Conservation (phyloP, 1,140 invertebrate species). For the Colletes latitarsis region DNA sequence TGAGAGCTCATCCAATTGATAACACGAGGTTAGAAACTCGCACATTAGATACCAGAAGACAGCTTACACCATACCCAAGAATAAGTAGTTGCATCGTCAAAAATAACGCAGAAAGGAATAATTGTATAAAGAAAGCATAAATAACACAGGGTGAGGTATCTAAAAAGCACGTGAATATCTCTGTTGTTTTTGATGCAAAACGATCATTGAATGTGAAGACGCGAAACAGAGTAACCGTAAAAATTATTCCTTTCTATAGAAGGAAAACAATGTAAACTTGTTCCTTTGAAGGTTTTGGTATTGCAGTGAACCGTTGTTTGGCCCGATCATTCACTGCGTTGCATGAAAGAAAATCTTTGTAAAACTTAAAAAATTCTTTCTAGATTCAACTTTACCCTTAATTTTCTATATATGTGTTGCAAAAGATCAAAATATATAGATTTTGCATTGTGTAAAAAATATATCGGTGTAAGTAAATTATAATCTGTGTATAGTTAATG, state of each 20-base stretch:
- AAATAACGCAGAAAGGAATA: not conserved
- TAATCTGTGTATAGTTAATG: too few species aligned
- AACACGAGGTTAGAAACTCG: not conserved
- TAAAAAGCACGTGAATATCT: not conserved
- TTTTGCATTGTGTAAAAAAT: not conserved
- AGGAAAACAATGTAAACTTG: not conserved
- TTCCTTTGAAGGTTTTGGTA: not conserved
- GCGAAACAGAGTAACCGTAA: not conserved
- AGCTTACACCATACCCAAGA: slow-evolving; percentile 31
- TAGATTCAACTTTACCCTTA: too few species aligned
- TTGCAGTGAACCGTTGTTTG: not conserved
- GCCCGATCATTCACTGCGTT: too few species aligned
- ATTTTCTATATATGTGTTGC: too few species aligned
- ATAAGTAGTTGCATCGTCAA: not conserved
- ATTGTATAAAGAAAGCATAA: too few species aligned
- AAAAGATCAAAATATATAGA: not conserved
- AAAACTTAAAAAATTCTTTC: too few species aligned
- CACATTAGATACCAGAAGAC: not conserved
- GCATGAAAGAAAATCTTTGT: too few species aligned
- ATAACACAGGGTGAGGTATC: slow-evolving; percentile 10
- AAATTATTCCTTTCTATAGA: not conserved
- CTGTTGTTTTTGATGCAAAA: not conserved
- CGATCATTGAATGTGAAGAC: too few species aligned
- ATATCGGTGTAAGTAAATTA: too few species aligned
- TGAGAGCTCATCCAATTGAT: slow-evolving; percentile 1